Evolutionary conservation across 2,888 invertebrate species (phyloP), one percentile per base, ranked within the genome.

Genomic region (Andrena camellia): DNA sequence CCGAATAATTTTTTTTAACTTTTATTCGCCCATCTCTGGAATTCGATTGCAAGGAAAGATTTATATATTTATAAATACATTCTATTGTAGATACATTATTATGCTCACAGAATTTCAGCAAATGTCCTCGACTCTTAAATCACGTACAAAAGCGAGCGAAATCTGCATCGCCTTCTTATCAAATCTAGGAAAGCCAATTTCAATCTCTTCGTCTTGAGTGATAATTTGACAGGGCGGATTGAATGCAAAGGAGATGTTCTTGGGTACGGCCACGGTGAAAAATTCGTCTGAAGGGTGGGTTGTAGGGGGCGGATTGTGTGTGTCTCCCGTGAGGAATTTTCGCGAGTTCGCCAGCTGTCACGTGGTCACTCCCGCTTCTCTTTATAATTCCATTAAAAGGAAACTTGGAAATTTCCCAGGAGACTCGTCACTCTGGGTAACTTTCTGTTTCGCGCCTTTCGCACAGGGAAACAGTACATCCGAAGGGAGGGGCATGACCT

Each of bases 371-470:
- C 78, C 81, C 83, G 77, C 80, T 84, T 83, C 91, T 91, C 91
- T 91, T 92, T 92, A 91, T 91, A 91, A 92, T 92, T 92, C 91
- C 91, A 91, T 91, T 92, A 91, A 86, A 86, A 86, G 91, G 86
- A 91, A 91, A 91, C 91, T 91, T 90, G 86, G 86, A 89, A 89
- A 92, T 92, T 91, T 91, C 91, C 91, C 91, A 29, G 59, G 91
- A 83, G 91, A 89, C 90, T 91, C 90, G 89, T 91, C 91, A 89
- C 91, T 90, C 90, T 73, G 85, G 82, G 86, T 81, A 87, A 89
- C 89, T 90, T 89, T 90, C 88, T 82, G 86, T 86, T 87, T 88
- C 85, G 83, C 79, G 82, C 74, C 74, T 83, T 72, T 75, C 83
- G 64, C 64, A 74, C 78, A 81, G 63, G 35, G 77, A 79, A 72